Evolutionary conservation across 2,113 vertebrate species (phyloP).

Genomic region (Phyllostomus discolor): DNA sequence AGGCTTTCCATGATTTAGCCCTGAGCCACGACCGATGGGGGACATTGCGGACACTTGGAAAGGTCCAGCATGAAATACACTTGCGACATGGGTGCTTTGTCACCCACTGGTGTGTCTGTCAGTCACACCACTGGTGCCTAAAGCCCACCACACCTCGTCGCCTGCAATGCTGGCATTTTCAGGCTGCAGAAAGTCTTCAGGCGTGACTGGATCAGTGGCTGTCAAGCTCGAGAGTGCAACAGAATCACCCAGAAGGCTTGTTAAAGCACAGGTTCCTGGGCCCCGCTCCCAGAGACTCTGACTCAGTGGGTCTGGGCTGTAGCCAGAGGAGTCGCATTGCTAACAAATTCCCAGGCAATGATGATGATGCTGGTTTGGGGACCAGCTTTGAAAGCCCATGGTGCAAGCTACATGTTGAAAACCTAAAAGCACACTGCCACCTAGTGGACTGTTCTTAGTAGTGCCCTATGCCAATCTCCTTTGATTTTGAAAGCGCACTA

Average conservation of each 20-base stretch:
- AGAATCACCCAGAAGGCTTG: neutral
- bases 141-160: neutral
- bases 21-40: neutral
- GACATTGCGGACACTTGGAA: neutral
- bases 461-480: neutral
- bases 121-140: neutral
- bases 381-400: neutral
- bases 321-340: neutral
- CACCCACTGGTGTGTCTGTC: neutral
- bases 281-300: neutral
- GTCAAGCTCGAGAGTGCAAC: neutral
- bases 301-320: neutral
- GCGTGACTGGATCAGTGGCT: neutral
- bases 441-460: conserved; percentile 16
- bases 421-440: conserved; percentile 56
- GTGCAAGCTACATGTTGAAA: neutral
- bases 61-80: neutral
- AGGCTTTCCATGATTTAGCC: neutral
- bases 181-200: neutral
- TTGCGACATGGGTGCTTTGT: neutral
- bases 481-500: neutral
- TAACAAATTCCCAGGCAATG: neutral
- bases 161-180: neutral
- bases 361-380: rapidly evolving
- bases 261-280: neutral